Base-by-base conservation (phyloP, 2,888 invertebrate species). In the Cactoblastis cactorum region DNA sequence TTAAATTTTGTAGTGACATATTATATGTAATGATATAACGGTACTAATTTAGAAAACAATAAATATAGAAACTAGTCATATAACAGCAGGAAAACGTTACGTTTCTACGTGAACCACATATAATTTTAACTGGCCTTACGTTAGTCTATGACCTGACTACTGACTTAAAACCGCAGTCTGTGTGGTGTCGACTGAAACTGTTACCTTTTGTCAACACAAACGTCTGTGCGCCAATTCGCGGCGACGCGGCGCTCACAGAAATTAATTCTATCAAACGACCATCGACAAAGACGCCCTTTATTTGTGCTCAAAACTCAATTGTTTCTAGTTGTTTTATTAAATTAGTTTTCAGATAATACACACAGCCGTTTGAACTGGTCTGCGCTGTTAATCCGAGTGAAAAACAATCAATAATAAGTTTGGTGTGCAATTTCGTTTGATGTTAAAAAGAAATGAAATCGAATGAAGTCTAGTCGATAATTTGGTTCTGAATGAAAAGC, bases 11-110 rank as follows among this genome's bases (percentile, higher is more conserved):
- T n/a, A n/a, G n/a, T n/a, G n/a, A n/a, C n/a, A n/a, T n/a, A n/a
- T n/a, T n/a, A n/a, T n/a, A n/a, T n/a, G n/a, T n/a, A n/a, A n/a
- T n/a, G n/a, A n/a, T n/a, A n/a, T n/a, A n/a, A n/a, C n/a, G n/a
- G n/a, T n/a, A n/a, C n/a, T n/a, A n/a, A n/a, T n/a, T n/a, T n/a
- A n/a, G n/a, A n/a, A n/a, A n/a, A n/a, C n/a, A n/a, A n/a, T n/a
- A n/a, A n/a, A n/a, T n/a, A n/a, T n/a, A n/a, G n/a, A n/a, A n/a
- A n/a, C n/a, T n/a, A n/a, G n/a, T n/a, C n/a, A n/a, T n/a, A n/a
- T n/a, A n/a, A n/a, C n/a, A n/a, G 22, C 41, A 41, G 41, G 41
- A n/a, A 38, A 19, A n/a, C 18, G 18, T 19, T 28, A 32, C 43
- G 43, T 46, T 34, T 14, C 12, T 18, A n/a, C n/a, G n/a, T n/a